Percentiles rank a stretch among this genome's conserved stretches.
These are phyloP conservation scores for Dendronephthya gigantea DNA, from an alignment of 64 coral and sea anemone genomes.

Conservation along the genomic window DNA sequence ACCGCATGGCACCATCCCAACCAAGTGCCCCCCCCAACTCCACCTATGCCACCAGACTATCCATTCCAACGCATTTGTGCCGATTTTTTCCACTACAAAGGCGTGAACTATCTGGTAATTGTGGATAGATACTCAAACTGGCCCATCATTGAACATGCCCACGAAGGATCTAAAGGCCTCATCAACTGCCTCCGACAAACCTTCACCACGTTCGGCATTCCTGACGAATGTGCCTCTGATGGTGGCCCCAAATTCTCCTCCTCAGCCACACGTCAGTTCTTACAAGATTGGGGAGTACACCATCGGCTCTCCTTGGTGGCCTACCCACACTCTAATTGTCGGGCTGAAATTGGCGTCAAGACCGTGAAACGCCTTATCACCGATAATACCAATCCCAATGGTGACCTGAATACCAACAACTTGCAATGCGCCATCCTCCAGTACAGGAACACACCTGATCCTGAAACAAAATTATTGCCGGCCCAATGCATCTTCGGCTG, in stretches of 20 bases:
- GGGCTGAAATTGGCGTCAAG: background rate
- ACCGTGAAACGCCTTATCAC: background rate
- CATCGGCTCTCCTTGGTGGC: background rate
- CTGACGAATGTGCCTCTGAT: background rate
- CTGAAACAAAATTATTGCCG: background rate
- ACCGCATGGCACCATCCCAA: background rate
- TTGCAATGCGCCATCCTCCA: background rate
- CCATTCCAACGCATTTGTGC: background rate
- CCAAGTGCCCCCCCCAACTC: background rate
- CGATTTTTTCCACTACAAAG: background rate
- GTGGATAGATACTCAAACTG: background rate
- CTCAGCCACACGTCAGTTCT: background rate
- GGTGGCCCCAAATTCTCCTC: background rate
- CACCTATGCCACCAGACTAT: background rate
- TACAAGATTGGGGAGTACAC: background rate
- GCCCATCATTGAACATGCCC: background rate
- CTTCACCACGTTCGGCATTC: background rate
- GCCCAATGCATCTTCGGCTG: conserved; percentile 1
- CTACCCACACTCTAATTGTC: background rate
- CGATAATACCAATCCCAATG: background rate
- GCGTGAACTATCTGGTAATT: background rate
- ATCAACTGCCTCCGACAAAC: background rate
- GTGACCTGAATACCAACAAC: background rate
- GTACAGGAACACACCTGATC: background rate
- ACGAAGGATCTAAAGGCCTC: background rate